Evolutionary conservation across 2,113 vertebrate genomes (phyloP).

Genomic region (Sphaerodactylus townsendi): DNA sequence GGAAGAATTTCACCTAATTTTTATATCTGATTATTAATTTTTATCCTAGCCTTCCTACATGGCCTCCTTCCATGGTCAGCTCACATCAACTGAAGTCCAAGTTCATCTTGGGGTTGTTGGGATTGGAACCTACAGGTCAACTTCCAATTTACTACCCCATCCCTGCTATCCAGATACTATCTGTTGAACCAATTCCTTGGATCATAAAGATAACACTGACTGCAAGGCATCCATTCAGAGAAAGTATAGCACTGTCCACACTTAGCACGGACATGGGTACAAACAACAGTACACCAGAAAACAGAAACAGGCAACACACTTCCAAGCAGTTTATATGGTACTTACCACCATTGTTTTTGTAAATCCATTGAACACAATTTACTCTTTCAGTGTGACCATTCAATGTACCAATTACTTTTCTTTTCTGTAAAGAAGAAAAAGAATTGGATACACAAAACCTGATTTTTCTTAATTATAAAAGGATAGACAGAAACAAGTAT

Average conservation of each 20-base stretch:
- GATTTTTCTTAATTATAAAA: background rate
- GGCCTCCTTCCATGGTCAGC: background rate
- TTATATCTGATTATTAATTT: background rate
- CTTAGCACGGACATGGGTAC: background rate
- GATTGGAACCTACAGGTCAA: background rate
- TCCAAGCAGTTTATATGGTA: constrained; percentile 30
- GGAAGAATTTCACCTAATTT: background rate
- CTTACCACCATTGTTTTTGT: constrained; percentile 84
- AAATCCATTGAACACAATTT: constrained; percentile 89
- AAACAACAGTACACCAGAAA: too few species aligned
- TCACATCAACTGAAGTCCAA: background rate
- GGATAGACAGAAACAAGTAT: background rate
- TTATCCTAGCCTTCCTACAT: background rate
- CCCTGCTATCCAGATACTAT: background rate
- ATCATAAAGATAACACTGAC: background rate
- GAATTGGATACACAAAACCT: background rate
- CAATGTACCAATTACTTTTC: constrained; percentile 71
- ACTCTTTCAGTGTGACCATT: constrained; percentile 89
- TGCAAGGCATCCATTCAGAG: background rate
- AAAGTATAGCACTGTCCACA: background rate
- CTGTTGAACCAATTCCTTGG: background rate
- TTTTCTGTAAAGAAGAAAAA: constrained; percentile 67
- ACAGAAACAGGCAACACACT: background rate
- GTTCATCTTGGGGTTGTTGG: background rate
- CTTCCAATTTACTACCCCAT: background rate